Base-by-base conservation (phyloP, 2,113 vertebrate species). In the Rutilus rutilus region DNA sequence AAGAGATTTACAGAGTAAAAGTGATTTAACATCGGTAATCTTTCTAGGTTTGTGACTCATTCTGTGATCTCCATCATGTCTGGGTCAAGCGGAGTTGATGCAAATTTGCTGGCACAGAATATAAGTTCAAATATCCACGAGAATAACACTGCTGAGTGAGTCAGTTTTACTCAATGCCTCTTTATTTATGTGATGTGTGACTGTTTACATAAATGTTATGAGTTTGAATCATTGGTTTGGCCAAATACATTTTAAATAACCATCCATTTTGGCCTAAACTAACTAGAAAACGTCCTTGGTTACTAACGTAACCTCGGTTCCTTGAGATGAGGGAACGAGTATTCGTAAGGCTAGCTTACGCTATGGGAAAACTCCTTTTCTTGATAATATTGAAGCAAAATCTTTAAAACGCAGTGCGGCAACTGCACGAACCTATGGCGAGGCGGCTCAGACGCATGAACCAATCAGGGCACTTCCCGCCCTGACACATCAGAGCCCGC, bases 91-190 rank as follows among this genome's bases (percentile, higher is more conserved):
- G 25, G 21, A 19, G 47, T 25, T 39, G 94, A 96, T 75, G 89
- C 93, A 73, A 91, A 78, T 82, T 89, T 82, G 88, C 89, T 96
- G 82, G 94, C 93, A 6, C 85, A 94, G 47, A 92, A 80, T 42
- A 95, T 96, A 87, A 92, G 90, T 79, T 91, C 93, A 78, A 96
- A 94, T 86, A 94, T 96, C 86, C 95, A 95, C n/a, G 78, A 95
- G 85, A 89, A 92, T 96, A 76, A 93, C 94, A 4, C 90, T 91
- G 64, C 94, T 94, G 67, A 96, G 95, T 96, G 93, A 89, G 90
- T 88, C 19, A 14, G 39, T 92, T 50, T 60, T 33, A 75, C 5
- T 14, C 15, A 11, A 57, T 67, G 7, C 9, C 69, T n/a, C 9
- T 12, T 71, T 69, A 50, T 42, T 33, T 23, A 8, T 36, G n/a